phyloP scores from a whole-genome alignment of 1,140 invertebrate species.

The Anadara kagoshimensis region DNA sequence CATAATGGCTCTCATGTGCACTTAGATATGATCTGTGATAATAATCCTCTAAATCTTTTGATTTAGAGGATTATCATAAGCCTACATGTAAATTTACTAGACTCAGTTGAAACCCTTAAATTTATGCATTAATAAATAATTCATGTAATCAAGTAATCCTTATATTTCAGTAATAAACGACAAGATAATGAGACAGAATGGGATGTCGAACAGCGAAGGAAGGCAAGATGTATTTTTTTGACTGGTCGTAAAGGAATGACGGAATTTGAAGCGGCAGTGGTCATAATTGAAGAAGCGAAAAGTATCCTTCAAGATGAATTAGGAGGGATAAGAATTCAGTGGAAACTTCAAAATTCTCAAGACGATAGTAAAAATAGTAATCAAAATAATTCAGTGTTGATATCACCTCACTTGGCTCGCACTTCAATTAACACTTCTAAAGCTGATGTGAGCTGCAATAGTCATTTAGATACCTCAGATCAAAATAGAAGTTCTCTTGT shows the following conservation, averaged over 20 bases:
- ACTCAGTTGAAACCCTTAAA: too few relatives aligned
- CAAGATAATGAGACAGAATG: conserved; percentile 81
- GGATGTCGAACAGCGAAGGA: conserved; percentile 81
- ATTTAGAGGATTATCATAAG: too few relatives aligned
- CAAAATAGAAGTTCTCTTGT: too few relatives aligned
- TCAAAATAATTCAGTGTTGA: not conserved
- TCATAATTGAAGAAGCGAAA: conserved; percentile 88
- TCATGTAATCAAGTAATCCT: not conserved
- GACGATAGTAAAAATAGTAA: not conserved
- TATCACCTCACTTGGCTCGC: too few relatives aligned
- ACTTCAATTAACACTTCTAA: too few relatives aligned
- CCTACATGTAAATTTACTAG: too few relatives aligned
- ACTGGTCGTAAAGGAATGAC: conserved; percentile 88
- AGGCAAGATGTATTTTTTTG: conserved; percentile 81
- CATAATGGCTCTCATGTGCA: too few relatives aligned
- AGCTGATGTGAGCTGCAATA: too few relatives aligned
- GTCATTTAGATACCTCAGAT: too few relatives aligned
- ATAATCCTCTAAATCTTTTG: too few relatives aligned
- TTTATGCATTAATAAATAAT: too few relatives aligned
- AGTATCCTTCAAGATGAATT: conserved; percentile 68
- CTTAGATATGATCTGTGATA: too few relatives aligned
- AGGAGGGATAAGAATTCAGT: conserved; percentile 63
- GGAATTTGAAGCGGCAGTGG: conserved; percentile 85
- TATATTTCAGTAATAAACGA: conserved; percentile 79
- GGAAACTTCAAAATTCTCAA: conserved; percentile 38